Evolutionary conservation across 2,888 invertebrate genomes (phyloP), one percentile per base, ranked within the genome.

Genomic region (Minunthozetes semirufus): DNA sequence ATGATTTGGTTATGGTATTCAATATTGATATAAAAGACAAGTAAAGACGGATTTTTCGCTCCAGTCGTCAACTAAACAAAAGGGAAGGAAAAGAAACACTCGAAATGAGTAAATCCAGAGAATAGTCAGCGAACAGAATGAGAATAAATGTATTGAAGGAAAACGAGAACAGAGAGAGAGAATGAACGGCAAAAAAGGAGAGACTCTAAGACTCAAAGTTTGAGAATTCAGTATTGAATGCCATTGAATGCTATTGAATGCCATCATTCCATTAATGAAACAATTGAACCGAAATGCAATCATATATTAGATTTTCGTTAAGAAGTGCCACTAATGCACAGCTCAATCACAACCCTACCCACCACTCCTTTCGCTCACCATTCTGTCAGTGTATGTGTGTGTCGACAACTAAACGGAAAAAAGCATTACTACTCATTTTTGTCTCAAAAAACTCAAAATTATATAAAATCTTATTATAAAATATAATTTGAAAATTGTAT

Each of bases 1-100:
- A 53, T 53, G 53, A 53, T 53, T 53, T 53, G 53, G 53, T 53
- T 53, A 53, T 53, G 53, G 53, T 6, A 19, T 53, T 53, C 53
- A 53, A 19, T 19, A 19, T 53, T n/a, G 15, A n/a, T 15, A 53
- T 53, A 53, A 53, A 53, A 53, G 53, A 53, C 53, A 53, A 53
- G 53, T 53, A 53, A 53, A 53, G 53, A 53, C 53, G 53, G 53
- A 53, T 53, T 53, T 53, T 53, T 53, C 53, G 53, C 53, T 53
- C 53, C 53, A 53, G 19, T 53, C 53, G 53, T 53, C 53, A 53
- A n/a, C 53, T 53, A 19, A 53, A 53, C 53, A 53, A 53, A 53
- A 53, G 53, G 53, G 53, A 53, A 53, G 53, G 53, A 53, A 53
- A 53, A 53, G 53, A 53, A 53, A 53, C 53, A 19, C 53, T n/a